Evolutionary conservation across 2,888 invertebrate species (phyloP), one percentile per base, ranked within the genome.

Genomic region (Diadegma fenestrale): DNA sequence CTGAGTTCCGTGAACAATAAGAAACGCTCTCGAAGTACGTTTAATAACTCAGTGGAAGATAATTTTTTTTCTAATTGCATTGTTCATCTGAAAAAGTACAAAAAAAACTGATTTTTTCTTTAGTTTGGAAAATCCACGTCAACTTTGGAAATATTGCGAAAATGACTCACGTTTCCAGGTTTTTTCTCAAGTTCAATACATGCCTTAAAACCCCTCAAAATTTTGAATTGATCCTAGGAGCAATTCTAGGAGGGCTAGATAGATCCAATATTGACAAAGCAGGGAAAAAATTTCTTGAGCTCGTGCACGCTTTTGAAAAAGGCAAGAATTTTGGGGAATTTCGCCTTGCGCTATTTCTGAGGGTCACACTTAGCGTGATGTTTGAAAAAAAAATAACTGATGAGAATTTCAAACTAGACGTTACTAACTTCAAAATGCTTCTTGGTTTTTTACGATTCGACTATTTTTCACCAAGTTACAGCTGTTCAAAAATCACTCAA

Each of bases 341-440:
- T n/a, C n/a, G n/a, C n/a, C n/a, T n/a, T n/a, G n/a, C n/a, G n/a
- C n/a, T n/a, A n/a, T n/a, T n/a, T n/a, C n/a, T n/a, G n/a, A n/a
- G n/a, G n/a, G n/a, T n/a, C n/a, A n/a, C n/a, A n/a, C 10, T 10
- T 37, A 1, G 7, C 8, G 0, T 10, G 0, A 1, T 1, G 0
- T 1, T 10, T 0, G 0, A 0, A 8, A 0, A 0, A 10, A 37
- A 1, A 1, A 10, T 10, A 0, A 37, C 1, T 0, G 6, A 37
- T 37, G 37, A 45, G 14, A 48, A 4, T 48, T 48, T n/a, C 6
- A 48, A 48, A 48, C 48, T n/a, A 48, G 48, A 3, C 4, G 5
- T 48, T 48, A 6, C n/a, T n/a, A 48, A n/a, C n/a, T 51, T 51
- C n/a, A n/a, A 19, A 51, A 51, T n/a, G 0, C 48, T 51, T 51